Percentiles rank a stretch among this genome's conserved stretches.
Evolutionary conservation across 2,797 vertebrate genomes (phyloP).

Genomic region (Gallinago stenura): DNA sequence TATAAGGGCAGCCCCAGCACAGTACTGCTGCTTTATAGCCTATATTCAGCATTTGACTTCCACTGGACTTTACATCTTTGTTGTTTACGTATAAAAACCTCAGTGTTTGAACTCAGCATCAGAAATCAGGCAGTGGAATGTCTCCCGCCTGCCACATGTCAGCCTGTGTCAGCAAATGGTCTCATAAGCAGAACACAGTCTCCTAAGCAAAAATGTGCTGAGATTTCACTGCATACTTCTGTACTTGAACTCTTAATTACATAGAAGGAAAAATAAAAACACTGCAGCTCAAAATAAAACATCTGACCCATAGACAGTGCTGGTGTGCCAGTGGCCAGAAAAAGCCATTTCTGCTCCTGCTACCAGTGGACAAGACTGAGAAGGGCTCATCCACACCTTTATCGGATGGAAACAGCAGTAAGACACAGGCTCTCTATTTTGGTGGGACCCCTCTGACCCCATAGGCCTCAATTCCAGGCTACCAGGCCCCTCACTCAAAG

Average conservation of each 20-base stretch:
- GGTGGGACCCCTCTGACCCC: not conserved
- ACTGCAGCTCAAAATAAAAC: not conserved
- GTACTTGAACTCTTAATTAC: slow-evolving; percentile 27
- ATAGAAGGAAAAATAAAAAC: slow-evolving; percentile 4
- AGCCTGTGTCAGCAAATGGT: slow-evolving; percentile 54
- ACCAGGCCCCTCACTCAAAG: not conserved
- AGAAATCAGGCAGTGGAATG: not conserved
- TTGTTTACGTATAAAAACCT: not conserved
- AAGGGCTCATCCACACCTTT: not conserved
- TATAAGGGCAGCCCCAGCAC: not conserved
- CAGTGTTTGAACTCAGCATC: not conserved
- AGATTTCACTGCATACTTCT: slow-evolving; percentile 57
- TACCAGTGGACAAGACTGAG: accelerated
- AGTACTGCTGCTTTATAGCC: not conserved
- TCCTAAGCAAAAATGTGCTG: slow-evolving; percentile 61
- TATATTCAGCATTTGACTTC: not conserved
- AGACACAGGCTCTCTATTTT: not conserved
- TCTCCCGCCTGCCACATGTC: slow-evolving; percentile 44
- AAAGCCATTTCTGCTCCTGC: not conserved
- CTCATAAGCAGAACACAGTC: slow-evolving; percentile 14
- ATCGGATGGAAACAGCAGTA: not conserved
- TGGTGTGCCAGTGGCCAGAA: not conserved
- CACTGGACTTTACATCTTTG: not conserved
- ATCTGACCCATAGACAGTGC: slow-evolving; percentile 15
- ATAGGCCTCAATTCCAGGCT: not conserved